Conservation (phyloP, 23 tunicate genomes). For the Trididemnum nubilum region DNA sequence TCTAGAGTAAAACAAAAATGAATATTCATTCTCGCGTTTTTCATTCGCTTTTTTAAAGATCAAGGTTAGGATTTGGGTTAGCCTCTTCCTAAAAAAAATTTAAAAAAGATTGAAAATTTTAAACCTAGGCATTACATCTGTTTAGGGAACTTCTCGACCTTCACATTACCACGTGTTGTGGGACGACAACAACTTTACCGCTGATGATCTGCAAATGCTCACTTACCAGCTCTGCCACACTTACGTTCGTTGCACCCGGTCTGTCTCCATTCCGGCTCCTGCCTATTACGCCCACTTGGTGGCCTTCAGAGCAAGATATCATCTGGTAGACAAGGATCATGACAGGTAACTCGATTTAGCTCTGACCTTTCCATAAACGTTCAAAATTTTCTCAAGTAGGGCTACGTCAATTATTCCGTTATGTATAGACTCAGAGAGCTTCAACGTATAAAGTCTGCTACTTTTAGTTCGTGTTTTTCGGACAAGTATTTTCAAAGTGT, state of each 20-base stretch:
- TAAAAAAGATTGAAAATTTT: no score
- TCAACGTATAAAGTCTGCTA: not conserved
- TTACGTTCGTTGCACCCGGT: conserved; percentile 95
- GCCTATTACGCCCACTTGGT: conserved; percentile 99
- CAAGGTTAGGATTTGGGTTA: no score
- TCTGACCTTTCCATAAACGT: no score
- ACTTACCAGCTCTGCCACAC: conserved; percentile 99
- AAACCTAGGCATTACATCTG: no score
- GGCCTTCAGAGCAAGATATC: conserved; percentile 98
- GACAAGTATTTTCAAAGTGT: no score
- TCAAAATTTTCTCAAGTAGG: no score
- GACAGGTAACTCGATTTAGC: conserved; percentile 70
- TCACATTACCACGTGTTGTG: conserved; percentile 99
- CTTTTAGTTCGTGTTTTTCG: no score
- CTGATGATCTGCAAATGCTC: conserved; percentile 92
- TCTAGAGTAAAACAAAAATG: no score
- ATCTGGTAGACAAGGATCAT: conserved; percentile 97
- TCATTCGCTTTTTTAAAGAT: no score
- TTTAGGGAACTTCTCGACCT: conserved; percentile 98
- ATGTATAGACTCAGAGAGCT: not conserved
- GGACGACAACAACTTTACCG: conserved; percentile 97
- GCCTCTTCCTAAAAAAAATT: no score
- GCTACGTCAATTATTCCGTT: not conserved
- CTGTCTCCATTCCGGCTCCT: conserved; percentile 99
- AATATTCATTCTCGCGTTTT: no score